Base-by-base conservation (phyloP, 92 coral and sea anemone genomes). In the Epizoanthus stellaris region DNA sequence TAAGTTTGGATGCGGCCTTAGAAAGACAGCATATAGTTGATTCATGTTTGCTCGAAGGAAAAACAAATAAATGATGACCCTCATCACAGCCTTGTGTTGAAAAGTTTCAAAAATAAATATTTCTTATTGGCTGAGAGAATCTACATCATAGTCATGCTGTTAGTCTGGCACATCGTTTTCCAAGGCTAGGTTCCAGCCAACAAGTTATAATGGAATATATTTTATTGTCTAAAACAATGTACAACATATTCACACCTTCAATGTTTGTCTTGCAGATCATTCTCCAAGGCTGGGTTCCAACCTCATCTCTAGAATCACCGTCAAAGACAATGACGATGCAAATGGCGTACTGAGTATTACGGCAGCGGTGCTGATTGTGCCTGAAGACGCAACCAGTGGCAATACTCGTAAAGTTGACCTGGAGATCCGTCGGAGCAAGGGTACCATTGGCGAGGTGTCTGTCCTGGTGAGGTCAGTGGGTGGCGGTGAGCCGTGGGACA, bases 381-480 rank as follows among this genome's bases (percentile, higher is more conserved):
- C 85, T 16, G 99, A 96, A 52, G 92, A 96, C 56, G 94, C 90
- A 15, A 91, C 95, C 0, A 86, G 87, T 67, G 94, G 92, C 38
- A 72, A 82, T 36, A 80, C 85, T 6, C 95, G 95, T 49, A 82
- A 70, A 19, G 95, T 96, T 43, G 84, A 89, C 67, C 80, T 96
- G 39, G 88, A 80, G 54, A 82, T 96, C 67, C 94, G 83, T 42
- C 96, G 99, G 15, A 94, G 95, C 66, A 90, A 87, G 56, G 99
- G 99, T 4, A 96, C 99, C 21, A 77, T 92, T 68, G 99, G 99
- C 53, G 84, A 42, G n/a, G 97, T 96, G 60, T 82, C 95, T 20
- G 99, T 94, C 79, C 85, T 88, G 52, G 99, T 96, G 43, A 89
- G 99, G 82, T 87, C 93, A 6, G 92, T 96, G 9, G 99, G 99